Percentiles rank a stretch among this genome's conserved stretches.
Conservation (phyloP, 2,797 vertebrate species). For the Smutsia gigantea region DNA sequence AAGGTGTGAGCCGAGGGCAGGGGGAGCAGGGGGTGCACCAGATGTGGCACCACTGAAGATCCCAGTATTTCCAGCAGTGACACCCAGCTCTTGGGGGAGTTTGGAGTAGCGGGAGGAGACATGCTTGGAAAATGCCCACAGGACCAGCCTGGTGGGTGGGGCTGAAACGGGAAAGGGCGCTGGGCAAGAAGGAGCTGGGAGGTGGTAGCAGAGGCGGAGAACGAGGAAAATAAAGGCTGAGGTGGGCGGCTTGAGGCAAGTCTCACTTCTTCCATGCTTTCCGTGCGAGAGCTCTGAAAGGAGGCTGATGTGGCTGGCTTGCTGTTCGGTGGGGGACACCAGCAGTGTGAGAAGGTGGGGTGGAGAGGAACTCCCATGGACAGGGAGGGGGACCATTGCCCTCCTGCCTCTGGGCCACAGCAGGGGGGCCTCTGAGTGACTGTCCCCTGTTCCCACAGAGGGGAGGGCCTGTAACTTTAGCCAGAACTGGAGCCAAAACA, state of each 20-base stretch:
- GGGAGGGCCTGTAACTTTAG: background rate
- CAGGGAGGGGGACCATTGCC: background rate
- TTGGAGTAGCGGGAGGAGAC: background rate
- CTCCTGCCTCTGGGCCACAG: rapidly evolving
- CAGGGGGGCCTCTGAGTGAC: background rate
- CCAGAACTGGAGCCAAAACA: background rate
- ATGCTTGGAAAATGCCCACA: no score
- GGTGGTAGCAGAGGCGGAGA: background rate
- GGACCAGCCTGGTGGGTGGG: background rate
- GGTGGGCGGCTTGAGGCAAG: no score
- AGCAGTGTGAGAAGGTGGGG: background rate
- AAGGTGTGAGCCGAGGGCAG: background rate
- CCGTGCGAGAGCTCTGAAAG: background rate
- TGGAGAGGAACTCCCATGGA: rapidly evolving
- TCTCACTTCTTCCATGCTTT: background rate
- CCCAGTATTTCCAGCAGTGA: background rate
- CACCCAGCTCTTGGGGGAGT: background rate
- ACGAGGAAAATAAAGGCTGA: background rate
- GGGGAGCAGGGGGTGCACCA: background rate
- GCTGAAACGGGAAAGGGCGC: background rate
- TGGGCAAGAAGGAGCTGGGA: background rate
- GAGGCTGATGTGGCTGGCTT: background rate
- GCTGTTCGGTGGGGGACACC: background rate
- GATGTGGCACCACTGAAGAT: background rate
- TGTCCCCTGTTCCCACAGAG: rapidly evolving